Evolutionary conservation across 2,797 vertebrate genomes (phyloP), one percentile per base, ranked within the genome.

Genomic region (Prionace glauca): DNA sequence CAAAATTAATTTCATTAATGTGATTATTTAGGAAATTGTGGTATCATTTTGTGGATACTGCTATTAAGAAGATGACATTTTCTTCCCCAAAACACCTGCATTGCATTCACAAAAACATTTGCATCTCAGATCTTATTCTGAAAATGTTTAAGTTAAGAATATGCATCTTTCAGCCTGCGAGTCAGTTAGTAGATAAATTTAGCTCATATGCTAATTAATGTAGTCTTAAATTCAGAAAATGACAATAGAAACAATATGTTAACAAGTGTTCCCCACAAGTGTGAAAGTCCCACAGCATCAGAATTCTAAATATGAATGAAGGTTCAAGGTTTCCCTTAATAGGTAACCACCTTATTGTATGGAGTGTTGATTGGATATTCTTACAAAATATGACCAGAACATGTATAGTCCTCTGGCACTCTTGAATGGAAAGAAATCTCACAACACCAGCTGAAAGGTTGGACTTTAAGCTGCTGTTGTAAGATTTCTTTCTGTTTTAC

Each of bases 1-100:
- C 96, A 98, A 98, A 98, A 98, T 98, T 98, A 98, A 98, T 98
- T 98, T 98, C 98, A 98, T 98, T 98, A 98, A 97, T 96, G 98
- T 98, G 98, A 98, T 98, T 98, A 98, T 96, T 96, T 97, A 96
- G 95, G 98, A 98, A 98, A 98, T 98, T 98, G 97, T 97, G 97
- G 96, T 95, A 97, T 98, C 98, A 97, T 98, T 97, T 97, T 96
- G 97, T 95, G 97, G 97, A 96, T 96, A 96, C 96, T 96, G 96
- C 97, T 97, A 96, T 97, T 97, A 97, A 96, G 97, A 96, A 96
- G 36, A 69, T 96, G 96, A 0, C 16, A 91, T 36, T 60, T 88
- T 69, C 18, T 69, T 45, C 36, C 36, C 18, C 32, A 88, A 2
- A 87, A 87, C 2, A 87, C 22, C 84, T 87, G 84, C 45, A 87